These are phyloP conservation scores for Heliangelus exortis DNA, from an alignment of 2,797 vertebrate species.

Conservation along the genomic window DNA sequence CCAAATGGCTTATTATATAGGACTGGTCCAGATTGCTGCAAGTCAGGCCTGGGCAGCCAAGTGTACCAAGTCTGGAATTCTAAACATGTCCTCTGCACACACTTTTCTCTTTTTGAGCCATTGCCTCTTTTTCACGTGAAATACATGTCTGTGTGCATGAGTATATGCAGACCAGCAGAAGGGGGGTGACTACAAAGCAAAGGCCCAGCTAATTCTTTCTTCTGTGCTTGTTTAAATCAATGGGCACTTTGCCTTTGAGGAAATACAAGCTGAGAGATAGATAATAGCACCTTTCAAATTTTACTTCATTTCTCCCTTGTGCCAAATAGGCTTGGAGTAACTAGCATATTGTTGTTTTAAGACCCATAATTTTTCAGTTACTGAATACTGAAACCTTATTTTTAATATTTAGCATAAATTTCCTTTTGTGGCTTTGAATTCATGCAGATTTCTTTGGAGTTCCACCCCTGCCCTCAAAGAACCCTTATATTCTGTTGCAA, in stretches of 20 bases:
- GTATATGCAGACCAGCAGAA: neutral
- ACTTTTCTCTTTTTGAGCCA: too few relatives aligned
- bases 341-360: neutral
- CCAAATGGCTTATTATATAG: neutral
- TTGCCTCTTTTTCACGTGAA: neutral
- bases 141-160: neutral
- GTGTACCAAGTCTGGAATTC: neutral
- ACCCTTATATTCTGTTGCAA: neutral
- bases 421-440: neutral
- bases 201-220: neutral
- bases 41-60: neutral
- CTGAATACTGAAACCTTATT: neutral
- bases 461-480: neutral
- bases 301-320: neutral
- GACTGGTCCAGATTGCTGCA: fast-evolving
- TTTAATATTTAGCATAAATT: neutral
- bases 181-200: neutral
- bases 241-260: neutral
- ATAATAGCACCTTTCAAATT: neutral
- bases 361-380: neutral
- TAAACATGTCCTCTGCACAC: fast-evolving
- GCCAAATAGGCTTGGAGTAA: neutral
- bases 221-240: neutral
- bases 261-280: neutral
- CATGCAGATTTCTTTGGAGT: neutral